Evolutionary conservation across 2,888 invertebrate species (phyloP).

Genomic region (Balanococcus diminutus): DNA sequence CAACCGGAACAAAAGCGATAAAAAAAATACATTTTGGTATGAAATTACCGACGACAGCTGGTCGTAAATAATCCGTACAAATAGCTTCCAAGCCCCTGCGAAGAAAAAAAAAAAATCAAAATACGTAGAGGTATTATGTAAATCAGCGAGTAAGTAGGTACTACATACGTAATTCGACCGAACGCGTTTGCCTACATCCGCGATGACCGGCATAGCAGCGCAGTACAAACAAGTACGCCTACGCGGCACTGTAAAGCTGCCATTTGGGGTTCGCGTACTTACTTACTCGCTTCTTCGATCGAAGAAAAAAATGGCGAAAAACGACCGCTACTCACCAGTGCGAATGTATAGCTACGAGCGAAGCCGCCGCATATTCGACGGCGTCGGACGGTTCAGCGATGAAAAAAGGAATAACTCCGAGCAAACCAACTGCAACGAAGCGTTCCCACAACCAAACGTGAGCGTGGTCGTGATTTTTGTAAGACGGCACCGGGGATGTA

Average conservation of each 20-base stretch:
- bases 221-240: no score
- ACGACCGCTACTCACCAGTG: not conserved
- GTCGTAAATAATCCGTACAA: slow-evolving; percentile 32
- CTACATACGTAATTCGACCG: no score
- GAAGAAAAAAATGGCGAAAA: not conserved
- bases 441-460: not conserved
- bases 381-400: not conserved
- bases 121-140: not conserved
- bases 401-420: not conserved
- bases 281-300: no score
- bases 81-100: slow-evolving; percentile 36
- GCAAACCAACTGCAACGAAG: not conserved
- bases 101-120: not conserved
- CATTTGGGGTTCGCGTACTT: no score
- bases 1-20: not conserved
- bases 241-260: no score
- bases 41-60: slow-evolving; percentile 17
- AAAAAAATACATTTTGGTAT: slow-evolving; percentile 24
- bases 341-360: not conserved
- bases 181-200: no score
- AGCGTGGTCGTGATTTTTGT: not conserved
- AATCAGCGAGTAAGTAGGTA: no score
- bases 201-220: no score
- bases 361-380: not conserved
- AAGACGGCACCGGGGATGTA: not conserved